phyloP scores from a whole-genome alignment of 2,888 invertebrate species.

The Galerucella nymphaeae region DNA sequence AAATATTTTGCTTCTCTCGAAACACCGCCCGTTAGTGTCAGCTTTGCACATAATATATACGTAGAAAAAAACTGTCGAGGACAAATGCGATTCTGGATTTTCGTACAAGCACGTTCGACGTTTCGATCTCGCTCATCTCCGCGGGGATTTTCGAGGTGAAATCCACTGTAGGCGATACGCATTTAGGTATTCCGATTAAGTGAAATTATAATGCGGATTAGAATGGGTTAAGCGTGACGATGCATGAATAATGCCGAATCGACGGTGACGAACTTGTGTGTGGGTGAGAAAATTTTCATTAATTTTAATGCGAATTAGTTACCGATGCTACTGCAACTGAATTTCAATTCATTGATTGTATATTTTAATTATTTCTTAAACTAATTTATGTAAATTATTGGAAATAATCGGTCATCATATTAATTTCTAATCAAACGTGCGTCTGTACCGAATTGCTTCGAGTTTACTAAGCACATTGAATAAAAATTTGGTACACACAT shows the following conservation, averaged over 20 bases:
- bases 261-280: background rate
- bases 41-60: slow-evolving; percentile 39
- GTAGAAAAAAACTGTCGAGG: slow-evolving; percentile 63
- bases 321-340: slow-evolving; percentile 2
- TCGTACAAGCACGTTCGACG: slow-evolving; percentile 76
- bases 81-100: slow-evolving; percentile 64
- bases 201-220: slow-evolving; percentile 11
- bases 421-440: too few species aligned
- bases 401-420: too few species aligned
- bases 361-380: background rate
- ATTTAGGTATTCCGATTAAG: slow-evolving; percentile 53
- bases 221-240: slow-evolving; percentile 1
- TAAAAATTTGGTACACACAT: too few species aligned
- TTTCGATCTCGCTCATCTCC: slow-evolving; percentile 75
- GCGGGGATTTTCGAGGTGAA: slow-evolving; percentile 74
- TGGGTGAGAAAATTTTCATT: background rate
- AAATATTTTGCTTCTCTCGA: background rate
- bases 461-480: too few species aligned
- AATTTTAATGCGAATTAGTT: background rate
- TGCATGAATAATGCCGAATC: slow-evolving; percentile 3
- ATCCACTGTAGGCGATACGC: slow-evolving; percentile 71
- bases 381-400: too few species aligned
- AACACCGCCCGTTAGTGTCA: background rate
- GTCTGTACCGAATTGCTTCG: too few species aligned
- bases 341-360: background rate